Percentiles rank a stretch among this genome's conserved stretches.
Conservation (phyloP, 2,888 invertebrate species). For the Himalopsyche tibetana region DNA sequence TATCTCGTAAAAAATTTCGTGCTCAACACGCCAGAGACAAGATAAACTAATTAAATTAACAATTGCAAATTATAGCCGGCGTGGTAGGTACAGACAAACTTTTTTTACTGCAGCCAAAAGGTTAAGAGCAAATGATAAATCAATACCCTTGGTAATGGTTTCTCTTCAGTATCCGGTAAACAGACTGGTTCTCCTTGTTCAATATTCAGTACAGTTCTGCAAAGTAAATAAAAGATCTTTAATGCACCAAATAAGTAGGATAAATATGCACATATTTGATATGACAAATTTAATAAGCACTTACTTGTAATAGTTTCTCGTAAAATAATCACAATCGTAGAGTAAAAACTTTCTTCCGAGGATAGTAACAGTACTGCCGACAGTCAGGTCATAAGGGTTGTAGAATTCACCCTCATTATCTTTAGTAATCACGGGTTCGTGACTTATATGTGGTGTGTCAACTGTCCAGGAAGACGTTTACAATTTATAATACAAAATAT, state of each 20-base stretch:
- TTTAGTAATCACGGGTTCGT: constrained; percentile 77
- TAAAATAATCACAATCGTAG: constrained; percentile 88
- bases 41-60: too few species aligned
- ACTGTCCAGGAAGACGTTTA: constrained; percentile 69
- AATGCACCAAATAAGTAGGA: not conserved
- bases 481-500: too few species aligned
- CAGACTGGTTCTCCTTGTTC: constrained; percentile 68
- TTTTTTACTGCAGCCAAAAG: too few species aligned
- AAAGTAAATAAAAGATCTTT: constrained; percentile 16
- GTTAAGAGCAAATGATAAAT: too few species aligned
- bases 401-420: constrained; percentile 87
- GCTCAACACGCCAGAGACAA: too few species aligned
- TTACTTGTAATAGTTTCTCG: constrained; percentile 83
- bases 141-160: not conserved
- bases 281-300: constrained; percentile 49
- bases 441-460: constrained; percentile 80
- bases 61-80: too few species aligned
- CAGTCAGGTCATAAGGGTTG: constrained; percentile 84
- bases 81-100: too few species aligned
- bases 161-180: constrained; percentile 3
- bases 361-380: constrained; percentile 84
- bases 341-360: constrained; percentile 85
- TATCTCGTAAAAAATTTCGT: too few species aligned
- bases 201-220: constrained; percentile 71
- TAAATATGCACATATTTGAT: not conserved